Evolutionary conservation across 2,797 vertebrate species (phyloP), one percentile per base, ranked within the genome.

Genomic region (Rhinophrynus dorsalis): DNA sequence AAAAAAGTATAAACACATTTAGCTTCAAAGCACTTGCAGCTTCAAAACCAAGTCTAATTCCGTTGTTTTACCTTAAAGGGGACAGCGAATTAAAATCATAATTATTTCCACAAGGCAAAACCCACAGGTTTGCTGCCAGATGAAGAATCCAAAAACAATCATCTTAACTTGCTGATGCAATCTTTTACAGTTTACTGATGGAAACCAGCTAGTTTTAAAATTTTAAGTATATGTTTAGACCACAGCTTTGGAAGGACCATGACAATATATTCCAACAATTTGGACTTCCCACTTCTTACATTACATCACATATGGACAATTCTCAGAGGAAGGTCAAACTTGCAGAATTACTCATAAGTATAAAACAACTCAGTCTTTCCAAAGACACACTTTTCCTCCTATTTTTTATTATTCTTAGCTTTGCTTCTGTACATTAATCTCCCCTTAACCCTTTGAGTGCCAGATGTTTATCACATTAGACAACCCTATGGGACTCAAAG

Each of bases 251-350:
- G 67, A 74, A 78, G 61, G 29, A 32, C 75, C 75, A 60, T 79
- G 80, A 83, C 75, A 80, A 74, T 78, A 81, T 78, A 67, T 60
- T 77, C 57, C 57, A 82, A 76, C 73, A 80, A 82, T 81, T 77
- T 80, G 69, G 77, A 76, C 76, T 67, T 76, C 57, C 47, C 68
- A 55, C 32, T 76, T 50, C 55, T 52, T 45, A 55, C 44, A 80
- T 84, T 83, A 84, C 77, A 67, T 82, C 80, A 85, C 33, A 65
- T 69, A 27, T 24, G 65, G 74, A 60, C 63, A 74, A 79, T 79
- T 79, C 48, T 20, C 76, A 69, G 61, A 73, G 67, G 33, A 58
- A 76, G 40, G 74, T 74, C 73, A 72, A 77, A 69, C 18, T 56
- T 75, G 26, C 57, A 58, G 54, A 51, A 65, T 72, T 79, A 32